phyloP scores from a whole-genome alignment of 23 tunicate genomes.

The Ciona savignyi region DNA sequence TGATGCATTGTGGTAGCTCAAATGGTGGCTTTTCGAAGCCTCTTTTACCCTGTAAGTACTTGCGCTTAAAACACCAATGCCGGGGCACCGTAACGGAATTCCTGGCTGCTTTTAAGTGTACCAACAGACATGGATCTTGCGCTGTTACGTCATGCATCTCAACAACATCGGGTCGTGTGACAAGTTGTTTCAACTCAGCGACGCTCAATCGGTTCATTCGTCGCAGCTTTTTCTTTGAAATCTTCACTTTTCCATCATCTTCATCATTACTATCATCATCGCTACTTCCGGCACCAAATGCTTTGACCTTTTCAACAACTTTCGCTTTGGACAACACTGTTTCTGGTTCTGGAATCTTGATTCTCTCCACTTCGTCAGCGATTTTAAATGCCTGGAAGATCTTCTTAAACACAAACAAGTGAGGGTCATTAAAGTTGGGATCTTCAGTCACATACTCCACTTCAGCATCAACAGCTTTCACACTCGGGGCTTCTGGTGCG shows the following conservation, averaged over 20 bases:
- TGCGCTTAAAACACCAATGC: constrained; percentile 98
- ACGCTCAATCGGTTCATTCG: constrained; percentile 85
- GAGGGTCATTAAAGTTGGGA: constrained; percentile 87
- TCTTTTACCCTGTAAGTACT: constrained; percentile 92
- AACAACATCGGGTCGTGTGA: constrained; percentile 87
- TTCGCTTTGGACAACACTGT: constrained; percentile 15
- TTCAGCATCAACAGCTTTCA: constrained; percentile 12
- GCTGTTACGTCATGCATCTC: constrained; percentile 99
- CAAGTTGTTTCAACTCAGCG: constrained; percentile 96
- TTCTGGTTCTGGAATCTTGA: not conserved
- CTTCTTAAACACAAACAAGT: constrained; percentile 68
- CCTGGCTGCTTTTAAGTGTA: constrained; percentile 90
- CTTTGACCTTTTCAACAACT: constrained; percentile 44
- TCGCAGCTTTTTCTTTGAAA: constrained; percentile 89
- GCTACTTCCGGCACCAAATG: constrained; percentile 49
- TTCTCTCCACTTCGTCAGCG: constrained; percentile 67
- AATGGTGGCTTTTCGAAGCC: constrained; percentile 98
- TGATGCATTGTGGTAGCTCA: constrained; percentile 95
- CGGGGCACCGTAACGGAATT: constrained; percentile 96
- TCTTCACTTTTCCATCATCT: constrained; percentile 42
- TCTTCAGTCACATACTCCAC: constrained; percentile 78
- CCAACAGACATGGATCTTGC: constrained; percentile 88
- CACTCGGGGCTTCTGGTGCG: constrained; percentile 5
- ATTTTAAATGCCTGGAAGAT: constrained; percentile 93
- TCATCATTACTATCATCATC: constrained; percentile 48